Conservation (phyloP, 2,113 vertebrate genomes). For the Oreochromis niloticus region DNA sequence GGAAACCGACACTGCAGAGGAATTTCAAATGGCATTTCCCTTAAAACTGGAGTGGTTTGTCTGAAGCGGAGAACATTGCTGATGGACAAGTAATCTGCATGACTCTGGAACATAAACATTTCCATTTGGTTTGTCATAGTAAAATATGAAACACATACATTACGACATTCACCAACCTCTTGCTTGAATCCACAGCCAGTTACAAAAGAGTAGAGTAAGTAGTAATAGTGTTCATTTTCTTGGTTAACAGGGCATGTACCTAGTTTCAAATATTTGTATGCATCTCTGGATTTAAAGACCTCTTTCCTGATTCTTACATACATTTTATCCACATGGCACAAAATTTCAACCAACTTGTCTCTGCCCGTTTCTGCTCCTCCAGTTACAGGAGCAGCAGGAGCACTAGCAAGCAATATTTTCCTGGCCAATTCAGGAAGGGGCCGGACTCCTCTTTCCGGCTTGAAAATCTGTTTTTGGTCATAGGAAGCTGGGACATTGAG, state of each 20-base stretch:
- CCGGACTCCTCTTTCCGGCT: slow-evolving; percentile 31
- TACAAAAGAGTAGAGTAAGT: slow-evolving; percentile 42
- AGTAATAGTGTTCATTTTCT: slow-evolving; percentile 6
- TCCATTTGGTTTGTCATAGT: background rate
- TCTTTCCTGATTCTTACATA: slow-evolving; percentile 46
- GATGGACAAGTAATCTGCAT: background rate
- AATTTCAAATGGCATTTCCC: slow-evolving; percentile 49
- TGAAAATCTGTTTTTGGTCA: slow-evolving; percentile 7
- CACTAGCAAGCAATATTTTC: background rate
- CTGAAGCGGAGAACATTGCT: slow-evolving; percentile 23
- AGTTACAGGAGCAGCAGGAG: background rate
- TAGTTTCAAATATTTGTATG: slow-evolving; percentile 37
- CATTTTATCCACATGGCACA: slow-evolving; percentile 62
- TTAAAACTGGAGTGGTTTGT: slow-evolving; percentile 18
- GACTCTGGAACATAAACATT: slow-evolving; percentile 26
- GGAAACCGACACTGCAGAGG: slow-evolving; percentile 45
- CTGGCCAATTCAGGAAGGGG: background rate
- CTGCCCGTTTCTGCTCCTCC: background rate
- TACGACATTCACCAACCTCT: slow-evolving; percentile 29
- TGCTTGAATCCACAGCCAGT: slow-evolving; percentile 26
- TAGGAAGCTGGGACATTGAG: background rate
- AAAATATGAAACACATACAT: background rate
- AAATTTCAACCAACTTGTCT: background rate
- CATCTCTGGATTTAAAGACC: background rate
- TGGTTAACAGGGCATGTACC: slow-evolving; percentile 56